These are phyloP conservation scores for Choristoneura rosaceana DNA, from an alignment of 2,888 invertebrate genomes.

Conservation along the genomic window DNA sequence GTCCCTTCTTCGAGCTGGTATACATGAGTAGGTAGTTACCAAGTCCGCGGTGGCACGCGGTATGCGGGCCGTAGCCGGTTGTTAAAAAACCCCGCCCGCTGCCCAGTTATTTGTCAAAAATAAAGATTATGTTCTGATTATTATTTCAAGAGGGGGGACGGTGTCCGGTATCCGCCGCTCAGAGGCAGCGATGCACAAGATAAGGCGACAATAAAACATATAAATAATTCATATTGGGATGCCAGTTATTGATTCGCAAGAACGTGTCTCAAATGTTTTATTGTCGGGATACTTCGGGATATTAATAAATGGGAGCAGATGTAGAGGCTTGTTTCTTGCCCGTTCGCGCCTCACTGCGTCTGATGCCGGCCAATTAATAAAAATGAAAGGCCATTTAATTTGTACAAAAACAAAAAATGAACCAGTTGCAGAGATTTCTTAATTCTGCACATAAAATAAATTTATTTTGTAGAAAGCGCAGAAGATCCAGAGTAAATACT, in stretches of 20 bases:
- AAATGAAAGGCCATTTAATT: slow-evolving; percentile 70
- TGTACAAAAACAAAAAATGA: slow-evolving; percentile 38
- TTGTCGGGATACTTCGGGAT: slow-evolving; percentile 71
- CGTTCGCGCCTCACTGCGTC: slow-evolving; percentile 58
- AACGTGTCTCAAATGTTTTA: slow-evolving; percentile 85
- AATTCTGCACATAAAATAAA: background rate
- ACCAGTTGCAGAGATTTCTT: slow-evolving; percentile 10
- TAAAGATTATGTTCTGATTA: slow-evolving; percentile 81
- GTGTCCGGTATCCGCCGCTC: slow-evolving; percentile 65
- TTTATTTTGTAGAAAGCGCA: background rate
- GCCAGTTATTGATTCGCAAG: slow-evolving; percentile 81
- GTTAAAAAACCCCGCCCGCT: slow-evolving; percentile 67
- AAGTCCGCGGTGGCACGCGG: too few relatives aligned
- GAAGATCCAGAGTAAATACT: background rate
- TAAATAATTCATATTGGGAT: slow-evolving; percentile 80
- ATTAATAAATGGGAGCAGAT: slow-evolving; percentile 83
- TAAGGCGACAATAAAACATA: slow-evolving; percentile 83
- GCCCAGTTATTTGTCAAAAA: slow-evolving; percentile 83
- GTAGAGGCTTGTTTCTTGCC: slow-evolving; percentile 65
- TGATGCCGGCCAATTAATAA: slow-evolving; percentile 75
- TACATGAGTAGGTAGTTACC: background rate
- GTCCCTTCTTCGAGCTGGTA: too few relatives aligned
- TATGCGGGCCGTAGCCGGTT: slow-evolving; percentile 49
- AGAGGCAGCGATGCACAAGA: slow-evolving; percentile 72
- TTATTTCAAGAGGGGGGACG: slow-evolving; percentile 69